Percentiles rank a stretch among this genome's conserved stretches.
Conservation (phyloP, 1,140 invertebrate genomes). For the Zaprionus lachaisei region DNA sequence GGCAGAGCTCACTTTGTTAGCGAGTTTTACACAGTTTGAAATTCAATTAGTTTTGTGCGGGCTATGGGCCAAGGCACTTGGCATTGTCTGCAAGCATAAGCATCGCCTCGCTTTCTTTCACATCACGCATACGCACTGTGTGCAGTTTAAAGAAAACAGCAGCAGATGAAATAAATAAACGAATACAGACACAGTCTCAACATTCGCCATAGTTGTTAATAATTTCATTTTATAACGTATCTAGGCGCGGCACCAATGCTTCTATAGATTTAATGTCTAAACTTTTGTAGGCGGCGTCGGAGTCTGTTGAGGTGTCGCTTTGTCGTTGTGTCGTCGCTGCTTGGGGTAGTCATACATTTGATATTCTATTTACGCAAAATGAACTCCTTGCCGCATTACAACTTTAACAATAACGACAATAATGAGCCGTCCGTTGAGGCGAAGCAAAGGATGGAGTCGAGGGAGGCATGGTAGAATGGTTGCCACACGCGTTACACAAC, state of each 20-base stretch:
- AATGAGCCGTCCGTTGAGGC: slow-evolving; percentile 56
- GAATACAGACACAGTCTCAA: slow-evolving; percentile 27
- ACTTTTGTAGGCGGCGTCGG: slow-evolving; percentile 52
- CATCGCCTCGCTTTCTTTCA: background rate
- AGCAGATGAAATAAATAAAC: slow-evolving; percentile 78
- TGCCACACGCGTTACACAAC: slow-evolving; percentile 17
- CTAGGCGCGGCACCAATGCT: slow-evolving; percentile 32
- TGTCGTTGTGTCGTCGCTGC: background rate
- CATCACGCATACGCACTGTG: slow-evolving; percentile 68
- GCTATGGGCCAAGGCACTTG: slow-evolving; percentile 40
- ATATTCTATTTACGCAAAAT: slow-evolving; percentile 78
- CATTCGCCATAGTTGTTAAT: slow-evolving; percentile 41
- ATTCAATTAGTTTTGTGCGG: slow-evolving; percentile 80
- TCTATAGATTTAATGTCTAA: slow-evolving; percentile 63
- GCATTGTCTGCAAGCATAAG: slow-evolving; percentile 41
- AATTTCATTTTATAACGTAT: slow-evolving; percentile 67
- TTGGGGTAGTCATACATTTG: slow-evolving; percentile 43
- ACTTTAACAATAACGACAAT: slow-evolving; percentile 68
- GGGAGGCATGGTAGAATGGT: background rate
- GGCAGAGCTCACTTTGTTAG: slow-evolving; percentile 69
- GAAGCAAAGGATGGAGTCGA: background rate
- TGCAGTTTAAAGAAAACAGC: slow-evolving; percentile 50
- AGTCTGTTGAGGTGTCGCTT: slow-evolving; percentile 9
- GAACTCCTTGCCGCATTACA: slow-evolving; percentile 60
- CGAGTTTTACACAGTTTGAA: slow-evolving; percentile 79